Evolutionary conservation across 2,113 vertebrate genomes (phyloP).

Genomic region (Charina bottae): DNA sequence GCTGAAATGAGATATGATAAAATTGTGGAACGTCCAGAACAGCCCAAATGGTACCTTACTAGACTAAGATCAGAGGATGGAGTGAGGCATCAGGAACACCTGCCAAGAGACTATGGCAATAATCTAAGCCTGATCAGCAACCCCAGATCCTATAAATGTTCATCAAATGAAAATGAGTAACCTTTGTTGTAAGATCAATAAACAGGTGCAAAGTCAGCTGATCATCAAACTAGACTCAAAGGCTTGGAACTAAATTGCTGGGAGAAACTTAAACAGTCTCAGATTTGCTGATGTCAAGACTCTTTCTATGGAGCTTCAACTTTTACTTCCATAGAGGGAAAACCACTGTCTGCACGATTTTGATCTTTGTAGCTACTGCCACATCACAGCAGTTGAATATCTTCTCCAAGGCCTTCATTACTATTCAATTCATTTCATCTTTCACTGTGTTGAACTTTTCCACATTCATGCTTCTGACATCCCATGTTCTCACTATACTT

Average conservation of each 20-base stretch:
- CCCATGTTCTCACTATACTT: background rate
- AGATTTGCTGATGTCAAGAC: background rate
- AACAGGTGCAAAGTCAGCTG: background rate
- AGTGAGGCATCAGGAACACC: no score
- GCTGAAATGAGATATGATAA: no score
- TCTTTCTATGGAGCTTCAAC: background rate
- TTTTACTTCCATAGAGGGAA: background rate
- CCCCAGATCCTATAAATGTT: no score
- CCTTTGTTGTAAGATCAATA: background rate
- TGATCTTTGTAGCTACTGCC: background rate
- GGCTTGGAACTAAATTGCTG: background rate
- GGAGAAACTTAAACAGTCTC: background rate
- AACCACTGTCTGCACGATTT: background rate
- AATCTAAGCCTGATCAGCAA: no score
- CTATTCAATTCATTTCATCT: background rate
- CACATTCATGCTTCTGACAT: background rate
- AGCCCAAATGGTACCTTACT: no score
- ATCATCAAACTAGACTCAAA: background rate
- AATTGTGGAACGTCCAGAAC: no score
- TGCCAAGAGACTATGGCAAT: no score
- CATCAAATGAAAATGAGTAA: no score
- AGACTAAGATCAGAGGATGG: no score
- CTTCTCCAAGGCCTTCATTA: background rate
- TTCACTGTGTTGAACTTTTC: background rate
- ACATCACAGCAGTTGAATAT: background rate